Evolutionary conservation across 2,113 vertebrate genomes (phyloP), one percentile per base, ranked within the genome.

Genomic region (Coregonus clupeaformis): DNA sequence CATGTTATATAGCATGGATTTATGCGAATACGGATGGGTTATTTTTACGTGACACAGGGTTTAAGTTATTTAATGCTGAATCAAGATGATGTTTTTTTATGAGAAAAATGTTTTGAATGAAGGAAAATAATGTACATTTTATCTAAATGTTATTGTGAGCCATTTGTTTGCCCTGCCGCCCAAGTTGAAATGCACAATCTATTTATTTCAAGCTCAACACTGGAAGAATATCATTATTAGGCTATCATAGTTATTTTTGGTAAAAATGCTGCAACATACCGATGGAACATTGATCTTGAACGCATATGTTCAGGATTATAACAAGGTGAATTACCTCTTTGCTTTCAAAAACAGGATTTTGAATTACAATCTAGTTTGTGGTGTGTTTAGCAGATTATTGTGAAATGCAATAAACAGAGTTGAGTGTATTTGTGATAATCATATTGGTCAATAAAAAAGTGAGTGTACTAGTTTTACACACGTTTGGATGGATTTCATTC

Each of bases 381-480:
- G 89, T 93, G 93, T 95, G 92, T 95, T 94, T 89, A 95, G 93
- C 91, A 93, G 94, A 93, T 93, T 92, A 94, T 96, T 97, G 96
- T 97, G 94, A 95, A 94, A 95, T 95, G 94, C 95, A 97, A 97
- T 96, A 96, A 96, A 96, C 91, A 92, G 95, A 94, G 94, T 96
- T 95, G 95, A 97, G 96, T 97, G 96, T 97, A 91, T 90, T 91
- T 96, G 96, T 98, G 94, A 93, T 94, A 94, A 94, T 95, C 94
- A 94, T 94, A 93, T 91, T 97, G 95, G 93, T 97, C 96, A 96
- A 97, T 97, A 97, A 98, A 98, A 94, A 93, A 94, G 94, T 96
- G 93, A 93, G 94, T 97, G 95, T 96, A 94, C 94, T 96, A 95
- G 96, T 96, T 96, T 96, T 94, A 95, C 86, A 93, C 82, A 88